phyloP scores from a whole-genome alignment of 1,140 invertebrate genomes.

The Bombus pyrosoma region DNA sequence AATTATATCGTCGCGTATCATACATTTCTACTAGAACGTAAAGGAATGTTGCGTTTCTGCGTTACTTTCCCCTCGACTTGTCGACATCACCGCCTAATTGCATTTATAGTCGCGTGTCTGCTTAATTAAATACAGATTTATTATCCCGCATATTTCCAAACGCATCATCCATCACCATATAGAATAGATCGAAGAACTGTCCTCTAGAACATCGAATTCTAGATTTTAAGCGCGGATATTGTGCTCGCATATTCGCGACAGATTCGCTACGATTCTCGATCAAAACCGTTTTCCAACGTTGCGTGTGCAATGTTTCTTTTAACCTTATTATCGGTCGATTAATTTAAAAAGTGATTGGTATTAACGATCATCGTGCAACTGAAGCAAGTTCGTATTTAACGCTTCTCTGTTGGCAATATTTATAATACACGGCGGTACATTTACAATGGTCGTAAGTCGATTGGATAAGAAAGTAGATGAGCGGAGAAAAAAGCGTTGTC shows the following conservation, averaged over 20 bases:
- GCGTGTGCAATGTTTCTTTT: no score
- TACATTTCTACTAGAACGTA: no score
- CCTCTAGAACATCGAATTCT: not conserved
- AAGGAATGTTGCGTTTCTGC: not conserved
- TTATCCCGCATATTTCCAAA: not conserved
- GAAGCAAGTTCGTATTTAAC: not conserved
- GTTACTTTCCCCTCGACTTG: not conserved
- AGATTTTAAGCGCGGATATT: no score
- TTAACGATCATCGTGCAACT: not conserved
- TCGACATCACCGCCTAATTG: not conserved
- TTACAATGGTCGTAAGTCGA: not conserved
- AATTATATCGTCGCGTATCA: no score
- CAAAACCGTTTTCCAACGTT: conserved; percentile 40
- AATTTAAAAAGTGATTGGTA: not conserved
- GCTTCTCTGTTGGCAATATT: not conserved
- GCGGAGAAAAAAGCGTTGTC: not conserved
- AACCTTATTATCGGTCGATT: no score
- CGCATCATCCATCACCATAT: not conserved
- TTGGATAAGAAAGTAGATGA: not conserved
- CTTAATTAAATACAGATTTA: not conserved
- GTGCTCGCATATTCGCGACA: conserved; percentile 5
- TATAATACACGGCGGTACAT: not conserved
- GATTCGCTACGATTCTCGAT: conserved; percentile 29
- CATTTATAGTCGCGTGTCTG: not conserved
- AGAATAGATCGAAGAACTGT: not conserved